Conservation (phyloP, 2,797 vertebrate species). For the Harpagifer antarcticus region DNA sequence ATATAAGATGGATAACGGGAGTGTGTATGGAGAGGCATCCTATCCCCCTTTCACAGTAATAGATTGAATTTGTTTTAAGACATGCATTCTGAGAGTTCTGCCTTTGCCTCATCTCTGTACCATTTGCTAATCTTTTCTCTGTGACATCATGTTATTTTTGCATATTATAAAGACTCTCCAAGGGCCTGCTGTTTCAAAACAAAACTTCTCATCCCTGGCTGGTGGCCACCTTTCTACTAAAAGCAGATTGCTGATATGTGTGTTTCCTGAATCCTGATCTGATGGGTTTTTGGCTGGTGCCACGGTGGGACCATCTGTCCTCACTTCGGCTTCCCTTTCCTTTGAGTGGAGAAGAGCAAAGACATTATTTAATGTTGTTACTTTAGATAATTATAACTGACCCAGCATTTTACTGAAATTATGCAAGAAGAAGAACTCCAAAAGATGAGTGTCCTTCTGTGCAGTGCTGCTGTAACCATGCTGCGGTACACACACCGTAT, state of each 20-base stretch:
- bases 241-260: constrained; percentile 24
- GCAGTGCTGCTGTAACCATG: constrained; percentile 32
- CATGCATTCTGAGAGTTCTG: neutral
- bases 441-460: constrained; percentile 53
- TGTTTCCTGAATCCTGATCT: constrained; percentile 36
- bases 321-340: constrained; percentile 29
- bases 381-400: constrained; percentile 9
- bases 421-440: constrained; percentile 49
- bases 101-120: neutral
- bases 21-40: neutral
- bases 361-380: constrained; percentile 37
- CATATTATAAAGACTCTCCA: neutral
- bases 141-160: neutral
- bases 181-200: constrained; percentile 14
- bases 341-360: constrained; percentile 34
- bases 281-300: constrained; percentile 37
- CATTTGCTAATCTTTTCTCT: constrained; percentile 7
- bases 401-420: constrained; percentile 60
- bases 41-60: neutral
- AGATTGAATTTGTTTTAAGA: neutral
- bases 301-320: constrained; percentile 41
- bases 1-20: neutral
- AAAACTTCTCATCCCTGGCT: constrained; percentile 8
- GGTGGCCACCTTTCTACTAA: constrained; percentile 4
- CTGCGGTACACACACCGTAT: constrained; percentile 2